Evolutionary conservation across 2,888 invertebrate genomes (phyloP).

Genomic region (Pachymerium ferrugineum): DNA sequence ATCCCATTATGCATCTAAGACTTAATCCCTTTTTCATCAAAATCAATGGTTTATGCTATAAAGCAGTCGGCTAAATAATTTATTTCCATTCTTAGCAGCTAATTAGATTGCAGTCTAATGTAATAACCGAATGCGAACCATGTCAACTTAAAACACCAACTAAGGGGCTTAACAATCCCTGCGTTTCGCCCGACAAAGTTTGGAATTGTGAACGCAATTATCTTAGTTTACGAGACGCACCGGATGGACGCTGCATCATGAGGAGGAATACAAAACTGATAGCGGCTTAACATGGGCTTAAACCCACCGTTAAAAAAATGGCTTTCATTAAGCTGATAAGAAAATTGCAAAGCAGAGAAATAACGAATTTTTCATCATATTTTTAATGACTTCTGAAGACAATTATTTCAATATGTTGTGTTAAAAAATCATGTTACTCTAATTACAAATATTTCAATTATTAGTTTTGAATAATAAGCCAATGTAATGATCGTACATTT

Average conservation of each 20-base stretch:
- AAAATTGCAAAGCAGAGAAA: too few species aligned
- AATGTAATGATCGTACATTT: too few species aligned
- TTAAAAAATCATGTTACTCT: too few species aligned
- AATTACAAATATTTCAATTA: too few species aligned
- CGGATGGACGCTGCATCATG: neutral
- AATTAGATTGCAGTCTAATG: slow-evolving; percentile 22
- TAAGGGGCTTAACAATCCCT: slow-evolving; percentile 7
- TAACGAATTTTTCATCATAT: too few species aligned
- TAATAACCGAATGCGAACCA: slow-evolving; percentile 10
- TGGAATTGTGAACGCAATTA: slow-evolving; percentile 19
- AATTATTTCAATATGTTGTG: too few species aligned
- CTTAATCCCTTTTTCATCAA: slow-evolving; percentile 13
- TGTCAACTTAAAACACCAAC: neutral
- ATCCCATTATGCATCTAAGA: too few species aligned
- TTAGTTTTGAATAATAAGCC: too few species aligned
- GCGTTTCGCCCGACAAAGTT: neutral
- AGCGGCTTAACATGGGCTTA: slow-evolving; percentile 8
- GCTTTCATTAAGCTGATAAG: slow-evolving; percentile 5
- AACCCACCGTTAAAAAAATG: neutral
- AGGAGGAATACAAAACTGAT: slow-evolving; percentile 1
- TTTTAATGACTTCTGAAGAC: too few species aligned
- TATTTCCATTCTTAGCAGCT: neutral
- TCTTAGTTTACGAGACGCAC: slow-evolving; percentile 19
- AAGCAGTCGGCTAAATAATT: neutral
- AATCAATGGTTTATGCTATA: neutral